Conservation (phyloP, 2,888 invertebrate genomes). For the Phrixothrix hirtus region DNA sequence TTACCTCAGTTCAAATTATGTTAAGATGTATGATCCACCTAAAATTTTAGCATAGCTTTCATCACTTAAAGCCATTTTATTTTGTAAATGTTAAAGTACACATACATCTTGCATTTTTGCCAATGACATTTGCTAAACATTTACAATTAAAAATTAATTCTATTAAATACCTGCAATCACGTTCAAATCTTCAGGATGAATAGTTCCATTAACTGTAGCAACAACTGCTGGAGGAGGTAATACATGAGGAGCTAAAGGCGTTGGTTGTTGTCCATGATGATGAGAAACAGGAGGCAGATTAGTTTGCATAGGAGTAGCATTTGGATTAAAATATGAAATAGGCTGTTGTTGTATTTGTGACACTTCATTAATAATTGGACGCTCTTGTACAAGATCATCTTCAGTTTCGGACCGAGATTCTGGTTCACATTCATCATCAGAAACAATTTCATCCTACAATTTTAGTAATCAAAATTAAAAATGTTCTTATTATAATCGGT, state of each 20-base stretch:
- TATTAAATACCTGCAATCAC: slow-evolving; percentile 42
- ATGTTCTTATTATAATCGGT: neutral
- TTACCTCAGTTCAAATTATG: too few species aligned
- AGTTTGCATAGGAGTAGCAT: slow-evolving; percentile 43
- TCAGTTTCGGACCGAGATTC: slow-evolving; percentile 68
- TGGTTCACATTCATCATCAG: slow-evolving; percentile 65
- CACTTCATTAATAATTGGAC: slow-evolving; percentile 35
- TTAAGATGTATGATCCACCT: too few species aligned
- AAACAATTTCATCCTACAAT: slow-evolving; percentile 63
- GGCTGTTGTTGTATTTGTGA: slow-evolving; percentile 40
- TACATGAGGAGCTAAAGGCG: slow-evolving; percentile 43
- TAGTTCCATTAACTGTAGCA: slow-evolving; percentile 53
- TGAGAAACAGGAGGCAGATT: slow-evolving; percentile 49
- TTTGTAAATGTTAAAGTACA: too few species aligned
- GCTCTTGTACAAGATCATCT: slow-evolving; percentile 60
- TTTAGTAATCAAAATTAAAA: neutral
- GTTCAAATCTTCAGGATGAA: slow-evolving; percentile 54
- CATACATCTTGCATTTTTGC: too few species aligned
- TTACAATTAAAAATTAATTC: neutral
- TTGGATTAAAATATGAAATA: slow-evolving; percentile 45
- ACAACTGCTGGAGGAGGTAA: slow-evolving; percentile 46
- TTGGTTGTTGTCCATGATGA: slow-evolving; percentile 43
- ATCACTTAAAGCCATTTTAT: too few species aligned
- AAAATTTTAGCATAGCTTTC: too few species aligned
- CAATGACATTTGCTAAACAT: too few species aligned